These are phyloP conservation scores for Gari tellinella DNA, from an alignment of 2,888 invertebrate species.

Conservation along the genomic window DNA sequence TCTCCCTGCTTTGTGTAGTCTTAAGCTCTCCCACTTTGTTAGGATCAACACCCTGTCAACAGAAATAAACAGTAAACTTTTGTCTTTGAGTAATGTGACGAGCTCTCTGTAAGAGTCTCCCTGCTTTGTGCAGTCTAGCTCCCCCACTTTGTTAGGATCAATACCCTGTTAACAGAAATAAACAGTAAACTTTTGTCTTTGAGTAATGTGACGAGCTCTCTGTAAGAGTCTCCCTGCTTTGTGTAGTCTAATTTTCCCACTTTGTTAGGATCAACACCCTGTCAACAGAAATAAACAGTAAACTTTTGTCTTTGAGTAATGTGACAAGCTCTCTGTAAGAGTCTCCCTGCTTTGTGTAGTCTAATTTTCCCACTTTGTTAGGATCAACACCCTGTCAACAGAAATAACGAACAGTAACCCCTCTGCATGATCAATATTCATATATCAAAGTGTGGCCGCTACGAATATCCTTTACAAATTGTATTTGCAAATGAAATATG, in stretches of 20 bases:
- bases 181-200: conserved; percentile 81
- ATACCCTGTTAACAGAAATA: conserved; percentile 55
- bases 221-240: conserved; percentile 75
- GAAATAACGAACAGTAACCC: too few species aligned
- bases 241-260: conserved; percentile 79
- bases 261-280: conserved; percentile 62
- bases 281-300: conserved; percentile 76
- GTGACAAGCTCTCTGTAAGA: conserved; percentile 79
- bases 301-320: conserved; percentile 80
- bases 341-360: conserved; percentile 78
- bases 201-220: conserved; percentile 80
- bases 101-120: conserved; percentile 79
- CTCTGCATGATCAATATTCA: conserved; percentile 80
- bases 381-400: conserved; percentile 57
- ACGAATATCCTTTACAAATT: too few species aligned
- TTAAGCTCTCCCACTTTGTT: conserved; percentile 72
- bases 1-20: conserved; percentile 79
- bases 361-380: conserved; percentile 72
- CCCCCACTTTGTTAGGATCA: conserved; percentile 66
- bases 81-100: conserved; percentile 80
- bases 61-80: conserved; percentile 81
- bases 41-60: conserved; percentile 56
- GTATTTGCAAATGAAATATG: too few species aligned
- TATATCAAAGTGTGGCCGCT: conserved; percentile 78
- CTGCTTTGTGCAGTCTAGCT: conserved; percentile 78